These are phyloP conservation scores for Glaucopsyche alexis DNA, from an alignment of 2,888 invertebrate genomes.

Conservation along the genomic window DNA sequence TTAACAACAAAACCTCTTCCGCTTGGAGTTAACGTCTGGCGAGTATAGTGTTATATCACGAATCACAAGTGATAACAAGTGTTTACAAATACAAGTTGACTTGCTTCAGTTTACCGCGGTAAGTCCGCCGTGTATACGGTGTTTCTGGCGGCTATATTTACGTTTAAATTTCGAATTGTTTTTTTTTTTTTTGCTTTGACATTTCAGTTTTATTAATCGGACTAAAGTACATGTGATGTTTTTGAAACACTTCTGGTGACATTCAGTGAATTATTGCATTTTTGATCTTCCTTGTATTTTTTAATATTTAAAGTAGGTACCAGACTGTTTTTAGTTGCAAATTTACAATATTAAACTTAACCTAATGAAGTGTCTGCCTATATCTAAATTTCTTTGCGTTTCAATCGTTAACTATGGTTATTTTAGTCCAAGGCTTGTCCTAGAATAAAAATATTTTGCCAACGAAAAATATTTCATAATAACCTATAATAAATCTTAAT, in stretches of 20 bases:
- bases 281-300: background rate
- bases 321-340: no score
- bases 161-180: conserved; percentile 29
- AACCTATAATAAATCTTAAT: no score
- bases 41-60: background rate
- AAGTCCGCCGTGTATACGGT: conserved; percentile 36
- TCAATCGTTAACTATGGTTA: no score
- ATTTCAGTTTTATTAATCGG: background rate
- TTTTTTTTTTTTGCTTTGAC: conserved; percentile 6
- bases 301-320: background rate
- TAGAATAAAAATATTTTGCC: no score
- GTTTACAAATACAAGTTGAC: conserved; percentile 28
- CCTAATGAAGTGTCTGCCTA: no score
- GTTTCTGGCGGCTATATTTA: conserved; percentile 36
- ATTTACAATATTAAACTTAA: no score
- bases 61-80: conserved; percentile 24
- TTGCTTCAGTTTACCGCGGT: conserved; percentile 38
- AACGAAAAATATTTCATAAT: no score
- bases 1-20: no score
- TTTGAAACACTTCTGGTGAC: background rate
- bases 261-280: no score
- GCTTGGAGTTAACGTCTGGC: background rate
- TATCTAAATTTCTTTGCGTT: no score
- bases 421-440: no score
- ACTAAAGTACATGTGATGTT: background rate